Evolutionary conservation across 1,140 invertebrate species (phyloP), one percentile per base, ranked within the genome.

Genomic region (Epicauta chinensis): DNA sequence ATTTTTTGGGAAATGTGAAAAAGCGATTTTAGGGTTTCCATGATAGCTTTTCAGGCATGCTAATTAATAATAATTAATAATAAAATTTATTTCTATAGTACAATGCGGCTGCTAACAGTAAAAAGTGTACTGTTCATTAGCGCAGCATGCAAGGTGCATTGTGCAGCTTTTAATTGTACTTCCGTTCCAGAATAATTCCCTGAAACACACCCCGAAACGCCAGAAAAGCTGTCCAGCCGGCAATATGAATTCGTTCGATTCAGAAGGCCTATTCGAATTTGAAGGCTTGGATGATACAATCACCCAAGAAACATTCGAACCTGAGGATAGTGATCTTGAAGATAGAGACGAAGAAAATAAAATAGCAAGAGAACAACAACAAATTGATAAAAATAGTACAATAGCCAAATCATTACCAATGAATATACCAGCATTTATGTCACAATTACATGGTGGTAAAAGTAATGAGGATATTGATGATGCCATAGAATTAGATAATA

Each of bases 361-460:
- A 17, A 72, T 76, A 54, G 66, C 69, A 15, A 68, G 71, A 48
- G 64, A 66, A 48, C 63, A 66, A 48, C 63, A 66, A 44, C 23
- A 23, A 41, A 63, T 63, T 45, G 59, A 64, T 13, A 67, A 70
- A 56, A 59, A 65, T n/a, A n/a, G n/a, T n/a, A 71, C 63, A 17
- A 59, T 77, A 50, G 77, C 77, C 15, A 78, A 77, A 63, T 79
- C 77, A 13, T 59, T 79, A 29, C 77, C 77, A 23, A 73, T 79
- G 44, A 75, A 70, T 59, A 77, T 79, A 51, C 77, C 77, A 44
- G 62, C 67, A 43, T 78, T 77, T 58, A 59, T 73, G 43, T 60
- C 69, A 4, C 64, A 66, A 30, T 52, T 61, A 35, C 64, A 60
- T 50, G 62, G n/a, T n/a, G n/a, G 63, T 52, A 49, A 56, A 36